Conservation (phyloP, 2,888 invertebrate species). For the Mellilla xanthometata region DNA sequence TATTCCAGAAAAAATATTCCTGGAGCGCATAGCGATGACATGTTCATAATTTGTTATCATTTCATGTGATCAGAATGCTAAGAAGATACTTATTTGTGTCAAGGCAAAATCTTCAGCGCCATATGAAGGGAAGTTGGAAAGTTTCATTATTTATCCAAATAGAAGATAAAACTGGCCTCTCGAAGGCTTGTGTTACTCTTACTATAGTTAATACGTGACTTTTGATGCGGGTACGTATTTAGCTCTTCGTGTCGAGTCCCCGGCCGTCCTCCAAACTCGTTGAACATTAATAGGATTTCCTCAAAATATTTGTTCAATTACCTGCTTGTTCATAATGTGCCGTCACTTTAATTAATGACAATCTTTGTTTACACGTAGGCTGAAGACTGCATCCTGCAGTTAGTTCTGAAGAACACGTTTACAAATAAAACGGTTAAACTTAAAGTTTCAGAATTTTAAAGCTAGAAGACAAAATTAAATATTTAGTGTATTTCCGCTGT, state of each 20-base stretch:
- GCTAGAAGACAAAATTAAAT: too few relatives aligned
- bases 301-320: slow-evolving; percentile 37
- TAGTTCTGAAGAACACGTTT: too few relatives aligned
- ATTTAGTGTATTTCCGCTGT: too few relatives aligned
- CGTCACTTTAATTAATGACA: neutral
- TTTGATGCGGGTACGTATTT: slow-evolving; percentile 40
- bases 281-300: slow-evolving; percentile 37
- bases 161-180: slow-evolving; percentile 35
- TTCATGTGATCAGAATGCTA: slow-evolving; percentile 15
- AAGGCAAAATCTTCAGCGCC: slow-evolving; percentile 24
- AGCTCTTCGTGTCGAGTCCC: slow-evolving; percentile 27
- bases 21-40: slow-evolving; percentile 11
- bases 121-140: slow-evolving; percentile 27
- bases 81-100: slow-evolving; percentile 26
- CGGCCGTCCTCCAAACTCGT: slow-evolving; percentile 32
- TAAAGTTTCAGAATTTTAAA: too few relatives aligned
- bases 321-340: slow-evolving; percentile 23
- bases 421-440: too few relatives aligned
- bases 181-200: slow-evolving; percentile 33
- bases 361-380: neutral
- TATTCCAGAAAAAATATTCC: slow-evolving; percentile 7
- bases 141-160: slow-evolving; percentile 36
- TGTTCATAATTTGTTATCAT: slow-evolving; percentile 18
- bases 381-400: too few relatives aligned
- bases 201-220: slow-evolving; percentile 45